Evolutionary conservation across 2,797 vertebrate genomes (phyloP), one percentile per base, ranked within the genome.

Genomic region (Karalla daura): DNA sequence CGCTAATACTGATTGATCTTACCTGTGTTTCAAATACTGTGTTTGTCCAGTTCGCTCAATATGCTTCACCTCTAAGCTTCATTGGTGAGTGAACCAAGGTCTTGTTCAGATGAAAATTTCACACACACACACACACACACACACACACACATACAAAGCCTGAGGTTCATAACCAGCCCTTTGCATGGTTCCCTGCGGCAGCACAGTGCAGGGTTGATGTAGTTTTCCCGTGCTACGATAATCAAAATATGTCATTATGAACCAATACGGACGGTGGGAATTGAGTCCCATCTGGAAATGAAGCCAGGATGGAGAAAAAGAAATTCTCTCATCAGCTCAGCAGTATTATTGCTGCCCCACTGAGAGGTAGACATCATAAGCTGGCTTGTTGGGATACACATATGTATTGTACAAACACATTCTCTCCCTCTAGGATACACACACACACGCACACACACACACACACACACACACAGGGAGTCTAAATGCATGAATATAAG

Each of bases 221-320:
- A 37, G 35, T 58, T 69, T n/a, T 60, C 67, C 80, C n/a, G 12
- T 35, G 63, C 73, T 66, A 62, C 66, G 55, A 74, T 84, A 68
- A 85, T 85, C 54, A 73, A 78, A 76, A 81, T 75, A 56, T 79
- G 69, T 78, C 55, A 88, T 81, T 76, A 85, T 63, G 63, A 73
- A 54, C 28, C 77, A 74, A 70, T 74, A 74, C 58, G 56, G 63
- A 70, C 10, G 5, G 39, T 30, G 53, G 45, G 60, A 79, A 84
- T 64, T 64, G 74, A 80, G 72, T 70, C 63, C 67, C 81, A 76
- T 78, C 74, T 85, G 62, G 63, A 80, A 74, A 20, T 52, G 53
- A 73, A 77, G 72, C 81, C 64, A 66, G 59, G 70, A 60, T 59
- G 52, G 56, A 76, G 59, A 70, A 83, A 84, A 55, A 80, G 41